A percentile compares a stretch with the other conserved stretches of the same genome.
Conservation (phyloP, 2,888 invertebrate species). For the Caenorhabditis sp. region DNA sequence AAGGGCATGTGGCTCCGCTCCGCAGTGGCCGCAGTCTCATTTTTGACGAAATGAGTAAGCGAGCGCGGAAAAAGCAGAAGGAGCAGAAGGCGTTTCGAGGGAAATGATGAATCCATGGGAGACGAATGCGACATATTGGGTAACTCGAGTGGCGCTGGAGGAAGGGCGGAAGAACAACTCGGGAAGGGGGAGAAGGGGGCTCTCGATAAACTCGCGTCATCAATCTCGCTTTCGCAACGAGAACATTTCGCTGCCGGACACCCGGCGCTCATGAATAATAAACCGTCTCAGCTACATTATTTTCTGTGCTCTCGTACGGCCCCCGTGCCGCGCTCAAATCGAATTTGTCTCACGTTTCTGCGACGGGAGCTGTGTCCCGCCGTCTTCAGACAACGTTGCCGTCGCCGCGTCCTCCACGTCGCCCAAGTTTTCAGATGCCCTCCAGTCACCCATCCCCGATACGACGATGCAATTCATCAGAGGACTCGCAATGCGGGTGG, state of each 20-base stretch:
- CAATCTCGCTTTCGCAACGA: slow-evolving; percentile 42
- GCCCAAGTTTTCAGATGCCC: slow-evolving; percentile 21
- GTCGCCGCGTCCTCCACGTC: too few species aligned
- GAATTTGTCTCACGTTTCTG: slow-evolving; percentile 59
- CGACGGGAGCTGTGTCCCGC: slow-evolving; percentile 35
- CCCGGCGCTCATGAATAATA: slow-evolving; percentile 59
- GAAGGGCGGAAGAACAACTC: slow-evolving; percentile 36
- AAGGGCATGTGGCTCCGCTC: slow-evolving; percentile 22
- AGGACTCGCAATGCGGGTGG: slow-evolving; percentile 13
- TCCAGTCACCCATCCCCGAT: not conserved
- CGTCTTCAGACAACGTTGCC: too few species aligned
- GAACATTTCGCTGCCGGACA: slow-evolving; percentile 55
- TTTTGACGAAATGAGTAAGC: slow-evolving; percentile 53
- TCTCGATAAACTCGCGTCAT: slow-evolving; percentile 59
- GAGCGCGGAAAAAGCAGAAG: not conserved
- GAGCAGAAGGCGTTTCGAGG: slow-evolving; percentile 46
- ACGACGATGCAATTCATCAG: slow-evolving; percentile 44
- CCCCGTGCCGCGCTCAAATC: slow-evolving; percentile 44
- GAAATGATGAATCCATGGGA: slow-evolving; percentile 57
- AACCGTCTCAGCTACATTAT: slow-evolving; percentile 55
- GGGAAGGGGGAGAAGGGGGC: too few species aligned
- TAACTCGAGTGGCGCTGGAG: slow-evolving; percentile 54
- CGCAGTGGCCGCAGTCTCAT: too few species aligned
- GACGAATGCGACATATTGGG: slow-evolving; percentile 59
- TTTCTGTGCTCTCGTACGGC: slow-evolving; percentile 43